Base-by-base conservation (phyloP, 2,113 vertebrate species). In the Bolborhynchus lineola region DNA sequence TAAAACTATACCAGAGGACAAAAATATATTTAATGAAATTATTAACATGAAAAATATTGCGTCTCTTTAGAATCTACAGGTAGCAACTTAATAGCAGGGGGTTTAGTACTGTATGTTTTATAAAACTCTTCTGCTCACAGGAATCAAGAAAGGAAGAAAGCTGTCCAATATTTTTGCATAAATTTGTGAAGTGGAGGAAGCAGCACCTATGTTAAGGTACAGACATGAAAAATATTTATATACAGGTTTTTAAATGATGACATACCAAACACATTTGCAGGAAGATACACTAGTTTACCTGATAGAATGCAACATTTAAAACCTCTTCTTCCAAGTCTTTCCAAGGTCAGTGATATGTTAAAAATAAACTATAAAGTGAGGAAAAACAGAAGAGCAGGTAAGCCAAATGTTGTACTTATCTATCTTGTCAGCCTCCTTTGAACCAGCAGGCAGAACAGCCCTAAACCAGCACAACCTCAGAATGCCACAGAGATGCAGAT, bases 391-490 rank as follows among this genome's bases (percentile, higher is more conserved):
- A 85, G 17, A 88, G 25, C 46, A 57, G 29, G 16, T 70, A 90
- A 91, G 68, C 15, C 59, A 94, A 86, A 63, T 39, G 46, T 46
- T 88, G 50, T 52, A 85, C 39, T 86, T 72, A 42, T 4, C 49
- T 80, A 59, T 86, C 46, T 90, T 90, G 63, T 82, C 70, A 79
- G 47, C 10, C 39, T 95, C 69, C 80, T 92, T 57, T 92, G 69
- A 33, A 6, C 29, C 79, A 93, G 44, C 21, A 86, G 55, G 80
- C 31, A 63, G 78, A 88, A 68, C 81, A 92, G 88, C 55, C 72
- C 82, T 65, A 93, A 97, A 49, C 28, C 23, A 90, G 86, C 81
- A 67, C 37, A 96, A 95, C 92, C 25, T 53, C 53, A 94, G 72
- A 95, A 85, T 57, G 50, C 71, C 84, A 93, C 0, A 0, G 53